These are phyloP conservation scores for Monomorium pharaonis DNA, from an alignment of 1,140 invertebrate genomes.

Conservation along the genomic window DNA sequence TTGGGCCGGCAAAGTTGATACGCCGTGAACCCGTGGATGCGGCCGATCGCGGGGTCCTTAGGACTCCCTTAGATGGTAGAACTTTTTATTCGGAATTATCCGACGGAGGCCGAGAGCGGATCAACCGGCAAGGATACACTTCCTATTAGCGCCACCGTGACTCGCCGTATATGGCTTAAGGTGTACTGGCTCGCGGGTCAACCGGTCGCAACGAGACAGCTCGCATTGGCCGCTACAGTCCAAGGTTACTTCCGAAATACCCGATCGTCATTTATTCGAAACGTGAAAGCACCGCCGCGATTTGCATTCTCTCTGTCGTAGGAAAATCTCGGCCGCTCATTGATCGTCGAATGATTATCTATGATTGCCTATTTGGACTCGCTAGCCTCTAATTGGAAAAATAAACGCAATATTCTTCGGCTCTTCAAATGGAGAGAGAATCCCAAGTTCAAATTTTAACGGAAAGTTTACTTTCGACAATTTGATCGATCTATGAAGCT, in stretches of 20 bases:
- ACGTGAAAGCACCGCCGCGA: neutral
- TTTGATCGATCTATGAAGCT: neutral
- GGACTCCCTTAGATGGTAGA: conserved; percentile 69
- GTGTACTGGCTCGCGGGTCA: conserved; percentile 27
- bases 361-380: neutral
- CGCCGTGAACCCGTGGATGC: conserved; percentile 45
- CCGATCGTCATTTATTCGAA: conserved; percentile 6
- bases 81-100: conserved; percentile 66
- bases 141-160: conserved; percentile 71
- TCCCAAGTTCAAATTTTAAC: neutral
- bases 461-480: neutral
- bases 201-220: conserved; percentile 47
- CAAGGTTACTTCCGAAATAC: conserved; percentile 61
- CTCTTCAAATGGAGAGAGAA: neutral
- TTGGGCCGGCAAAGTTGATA: conserved; percentile 46
- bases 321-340: neutral
- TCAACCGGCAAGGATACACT: conserved; percentile 68
- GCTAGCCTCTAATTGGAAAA: neutral
- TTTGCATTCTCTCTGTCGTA: neutral
- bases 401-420: neutral
- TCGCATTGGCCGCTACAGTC: conserved; percentile 9
- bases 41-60: conserved; percentile 61
- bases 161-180: conserved; percentile 59
- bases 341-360: neutral
- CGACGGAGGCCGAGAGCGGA: conserved; percentile 59